phyloP scores from a whole-genome alignment of 2,888 invertebrate species.

The Pachycephus smyrnensis region DNA sequence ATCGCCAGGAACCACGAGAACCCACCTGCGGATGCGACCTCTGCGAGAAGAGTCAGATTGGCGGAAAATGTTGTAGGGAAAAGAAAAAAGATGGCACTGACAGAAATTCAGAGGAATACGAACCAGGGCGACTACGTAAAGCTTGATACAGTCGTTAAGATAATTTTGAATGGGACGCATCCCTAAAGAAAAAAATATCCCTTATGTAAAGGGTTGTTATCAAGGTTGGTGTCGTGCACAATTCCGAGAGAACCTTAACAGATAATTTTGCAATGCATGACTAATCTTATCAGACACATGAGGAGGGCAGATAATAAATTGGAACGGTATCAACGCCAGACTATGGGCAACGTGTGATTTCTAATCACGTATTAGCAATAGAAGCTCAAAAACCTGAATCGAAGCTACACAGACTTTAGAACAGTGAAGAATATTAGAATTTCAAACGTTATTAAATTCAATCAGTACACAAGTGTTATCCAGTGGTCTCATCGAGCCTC shows the following conservation, averaged over 20 bases:
- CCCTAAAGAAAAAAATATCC: neutral
- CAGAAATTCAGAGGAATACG: neutral
- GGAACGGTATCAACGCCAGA: too few relatives aligned
- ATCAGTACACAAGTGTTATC: too few relatives aligned
- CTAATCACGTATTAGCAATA: too few relatives aligned
- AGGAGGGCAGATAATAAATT: too few relatives aligned
- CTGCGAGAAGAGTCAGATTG: slow-evolving; percentile 27
- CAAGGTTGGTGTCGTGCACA: neutral
- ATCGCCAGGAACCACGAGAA: slow-evolving; percentile 22
- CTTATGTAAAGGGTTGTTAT: neutral
- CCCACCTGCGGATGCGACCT: slow-evolving; percentile 37
- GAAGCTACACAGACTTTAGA: too few relatives aligned
- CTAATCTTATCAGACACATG: too few relatives aligned
- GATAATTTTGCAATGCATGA: neutral
- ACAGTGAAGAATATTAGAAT: too few relatives aligned
- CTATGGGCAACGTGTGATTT: too few relatives aligned
- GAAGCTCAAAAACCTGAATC: too few relatives aligned
- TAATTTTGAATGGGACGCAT: neutral
- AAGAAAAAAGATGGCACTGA: neutral
- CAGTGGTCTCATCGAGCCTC: too few relatives aligned
- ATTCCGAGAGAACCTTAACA: neutral
- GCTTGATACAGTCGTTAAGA: neutral
- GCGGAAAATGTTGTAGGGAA: slow-evolving; percentile 32
- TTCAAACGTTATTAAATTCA: too few relatives aligned
- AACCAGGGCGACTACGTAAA: neutral